phyloP scores from a whole-genome alignment of 2,113 vertebrate genomes.

The Promerops cafer region DNA sequence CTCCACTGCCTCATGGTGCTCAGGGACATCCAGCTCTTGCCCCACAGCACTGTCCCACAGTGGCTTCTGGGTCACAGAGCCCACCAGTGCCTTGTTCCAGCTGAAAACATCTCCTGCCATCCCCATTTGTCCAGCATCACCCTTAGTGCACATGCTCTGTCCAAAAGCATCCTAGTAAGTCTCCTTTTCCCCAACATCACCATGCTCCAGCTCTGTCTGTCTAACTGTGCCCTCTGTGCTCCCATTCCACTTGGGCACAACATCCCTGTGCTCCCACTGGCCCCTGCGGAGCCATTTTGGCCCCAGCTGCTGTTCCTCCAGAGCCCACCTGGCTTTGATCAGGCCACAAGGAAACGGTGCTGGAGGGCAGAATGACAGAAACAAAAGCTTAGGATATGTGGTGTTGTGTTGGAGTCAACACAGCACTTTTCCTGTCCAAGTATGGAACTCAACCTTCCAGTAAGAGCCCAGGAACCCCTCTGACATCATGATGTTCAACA shows the following conservation, averaged over 20 bases:
- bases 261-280: fast-evolving
- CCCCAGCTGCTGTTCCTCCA: neutral
- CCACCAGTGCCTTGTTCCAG: neutral
- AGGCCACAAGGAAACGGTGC: slow-evolving; percentile 62
- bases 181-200: neutral
- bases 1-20: fast-evolving
- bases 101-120: neutral
- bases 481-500: neutral
- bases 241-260: neutral
- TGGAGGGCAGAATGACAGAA: neutral
- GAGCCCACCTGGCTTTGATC: neutral
- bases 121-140: fast-evolving
- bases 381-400: neutral
- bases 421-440: neutral
- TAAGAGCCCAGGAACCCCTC: neutral
- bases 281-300: fast-evolving
- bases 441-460: neutral
- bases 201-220: neutral
- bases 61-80: neutral
- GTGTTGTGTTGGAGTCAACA: fast-evolving
- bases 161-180: neutral
- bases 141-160: fast-evolving
- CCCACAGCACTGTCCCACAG: neutral
- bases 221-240: neutral
- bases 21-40: neutral